A percentile compares a stretch with the other conserved stretches of the same genome.
These are phyloP conservation scores for Tridacna crocea DNA, from an alignment of 2,888 invertebrate genomes.

Conservation along the genomic window DNA sequence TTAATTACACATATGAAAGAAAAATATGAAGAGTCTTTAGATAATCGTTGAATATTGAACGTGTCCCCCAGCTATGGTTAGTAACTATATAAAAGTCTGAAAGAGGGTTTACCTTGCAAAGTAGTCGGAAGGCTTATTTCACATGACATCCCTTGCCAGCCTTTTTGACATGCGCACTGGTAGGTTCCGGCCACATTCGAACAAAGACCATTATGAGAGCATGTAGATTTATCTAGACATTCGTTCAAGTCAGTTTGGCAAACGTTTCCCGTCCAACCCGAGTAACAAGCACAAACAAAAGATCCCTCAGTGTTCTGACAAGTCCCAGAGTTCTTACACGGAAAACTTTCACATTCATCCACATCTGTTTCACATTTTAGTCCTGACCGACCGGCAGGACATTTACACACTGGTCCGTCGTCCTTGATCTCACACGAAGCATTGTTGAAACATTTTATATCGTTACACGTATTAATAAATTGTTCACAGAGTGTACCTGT, in stretches of 20 bases:
- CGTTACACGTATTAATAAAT: constrained; percentile 25
- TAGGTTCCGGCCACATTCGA: constrained; percentile 62
- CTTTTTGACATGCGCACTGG: constrained; percentile 60
- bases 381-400: constrained; percentile 52
- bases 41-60: too few species aligned
- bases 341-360: constrained; percentile 48
- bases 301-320: constrained; percentile 50
- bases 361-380: constrained; percentile 50
- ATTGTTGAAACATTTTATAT: constrained; percentile 48
- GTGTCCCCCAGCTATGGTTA: too few species aligned
- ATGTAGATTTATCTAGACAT: constrained; percentile 31
- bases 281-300: constrained; percentile 48
- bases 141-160: constrained; percentile 65
- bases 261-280: constrained; percentile 48
- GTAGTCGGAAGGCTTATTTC: constrained; percentile 32
- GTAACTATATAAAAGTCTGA: not conserved
- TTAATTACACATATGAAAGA: too few species aligned
- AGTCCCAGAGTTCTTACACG: constrained; percentile 35
- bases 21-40: too few species aligned
- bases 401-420: constrained; percentile 52
- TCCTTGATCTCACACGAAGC: constrained; percentile 54
- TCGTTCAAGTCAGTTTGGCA: constrained; percentile 51
- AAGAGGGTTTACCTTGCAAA: constrained; percentile 16
- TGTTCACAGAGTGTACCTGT: constrained; percentile 38
- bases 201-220: constrained; percentile 62